Base-by-base conservation (phyloP, 1,140 invertebrate species). In the Metopolophium dirhodum region DNA sequence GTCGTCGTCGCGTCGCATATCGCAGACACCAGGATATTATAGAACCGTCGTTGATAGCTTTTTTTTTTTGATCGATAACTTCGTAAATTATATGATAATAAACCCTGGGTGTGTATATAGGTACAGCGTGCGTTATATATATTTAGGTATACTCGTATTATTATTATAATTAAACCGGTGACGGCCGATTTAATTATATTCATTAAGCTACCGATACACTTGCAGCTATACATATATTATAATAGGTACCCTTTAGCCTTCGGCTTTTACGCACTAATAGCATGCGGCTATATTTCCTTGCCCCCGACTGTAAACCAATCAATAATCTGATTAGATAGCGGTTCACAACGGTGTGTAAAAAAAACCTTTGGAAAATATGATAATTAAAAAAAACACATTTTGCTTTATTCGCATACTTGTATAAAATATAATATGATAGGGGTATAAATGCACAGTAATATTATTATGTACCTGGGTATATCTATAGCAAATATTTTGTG, bases 111-210 rank as follows among this genome's bases (percentile, higher is more conserved):
- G 18, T 23, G 11, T 85, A 41, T n/a, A 77, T 77, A 77, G 61
- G 61, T 77, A 77, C 20, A 41, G 0, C 0, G 2, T 82, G 30
- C 35, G 18, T 41, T 49, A 49, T 49, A 49, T 49, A 49, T 49
- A 49, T 49, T 11, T 49, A 49, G 47, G 47, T 49, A 37, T 37
- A 49, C 11, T 11, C 11, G 7, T 83, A 83, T 37, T 54, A 54
- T 54, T 88, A 14, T 30, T 49, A 51, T 88, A 88, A 51, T 88
- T 51, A 88, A 51, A 51, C 86, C 47, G 47, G 37, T 35, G 85
- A 87, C 41, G 83, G 85, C 9, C 85, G 18, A 51, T 51, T 88
- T 88, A 22, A 88, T 88, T 23, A 54, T 51, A 54, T 89, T 89
- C 47, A 89, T 89, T 30, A 23, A 89, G 87, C 49, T 54, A 35